Conservation (phyloP, 2,113 vertebrate species). For the Myxocyprinus asiaticus region DNA sequence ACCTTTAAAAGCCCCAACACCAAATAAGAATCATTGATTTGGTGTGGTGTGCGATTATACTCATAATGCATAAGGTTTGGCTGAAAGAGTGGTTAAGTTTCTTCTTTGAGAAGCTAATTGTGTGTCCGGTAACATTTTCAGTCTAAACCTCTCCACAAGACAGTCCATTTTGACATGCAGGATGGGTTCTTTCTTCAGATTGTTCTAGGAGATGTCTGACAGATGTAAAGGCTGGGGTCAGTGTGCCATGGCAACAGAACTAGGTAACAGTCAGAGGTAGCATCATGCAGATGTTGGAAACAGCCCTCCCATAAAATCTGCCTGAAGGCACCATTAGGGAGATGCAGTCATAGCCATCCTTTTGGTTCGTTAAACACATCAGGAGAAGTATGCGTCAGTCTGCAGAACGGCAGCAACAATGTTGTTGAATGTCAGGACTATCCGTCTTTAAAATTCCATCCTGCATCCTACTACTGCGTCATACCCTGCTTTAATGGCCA, state of each 20-base stretch:
- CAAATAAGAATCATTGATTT: no score
- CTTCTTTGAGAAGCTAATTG: no score
- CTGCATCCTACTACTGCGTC: slow-evolving; percentile 18
- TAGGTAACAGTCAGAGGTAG: neutral
- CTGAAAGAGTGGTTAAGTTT: no score
- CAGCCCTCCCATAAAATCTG: slow-evolving; percentile 13
- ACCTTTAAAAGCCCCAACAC: no score
- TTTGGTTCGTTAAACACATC: slow-evolving; percentile 1
- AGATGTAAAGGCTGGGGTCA: neutral
- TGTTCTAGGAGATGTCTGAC: neutral
- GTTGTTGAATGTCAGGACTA: neutral
- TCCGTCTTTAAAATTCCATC: neutral
- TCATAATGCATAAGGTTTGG: no score
- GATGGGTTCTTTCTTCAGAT: neutral
- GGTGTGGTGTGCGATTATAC: no score
- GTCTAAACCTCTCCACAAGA: no score
- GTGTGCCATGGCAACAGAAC: neutral
- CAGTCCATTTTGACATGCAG: no score
- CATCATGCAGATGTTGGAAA: slow-evolving; percentile 31
- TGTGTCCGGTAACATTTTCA: no score
- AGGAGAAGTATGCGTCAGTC: slow-evolving; percentile 12
- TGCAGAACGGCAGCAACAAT: neutral
- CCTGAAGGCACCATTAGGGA: slow-evolving; percentile 52
- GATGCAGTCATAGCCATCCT: neutral
- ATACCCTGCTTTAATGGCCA: slow-evolving; percentile 7